Evolutionary conservation across 2,113 vertebrate species (phyloP), one percentile per base, ranked within the genome.

Genomic region (Synchiropus splendidus): DNA sequence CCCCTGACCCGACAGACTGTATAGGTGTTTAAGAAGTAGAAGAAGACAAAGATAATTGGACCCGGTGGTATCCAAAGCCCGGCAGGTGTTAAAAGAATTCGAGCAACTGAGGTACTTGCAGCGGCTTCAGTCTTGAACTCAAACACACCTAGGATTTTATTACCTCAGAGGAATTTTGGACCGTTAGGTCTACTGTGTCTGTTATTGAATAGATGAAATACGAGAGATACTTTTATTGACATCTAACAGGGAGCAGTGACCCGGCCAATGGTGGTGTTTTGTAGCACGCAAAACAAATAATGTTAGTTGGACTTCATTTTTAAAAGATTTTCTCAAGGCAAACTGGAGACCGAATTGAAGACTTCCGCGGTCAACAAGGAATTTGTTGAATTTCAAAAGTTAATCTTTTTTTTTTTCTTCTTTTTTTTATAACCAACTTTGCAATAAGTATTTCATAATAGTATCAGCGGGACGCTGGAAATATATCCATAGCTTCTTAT

Each of bases 1-100:
- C 70, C 62, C 58, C 72, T 81, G 78, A 79, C 80, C 80, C 62
- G 74, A 70, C 68, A 68, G 72, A 79, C 59, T 70, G 76, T 66
- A 64, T 68, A 72, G 74, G 72, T 73, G 69, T 68, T 83, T 79
- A 67, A 70, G 60, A 77, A 60, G 72, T 68, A 57, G 64, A 74
- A 68, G 70, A 51, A 79, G 74, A 67, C 69, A 44, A 51, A 56
- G 61, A 78, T 83, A 83, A 83, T 83, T 83, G 80, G 78, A 65
- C 80, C 80, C 74, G 57, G 62, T 77, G 67, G 80, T 79, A 81
- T 78, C 72, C 58, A 68, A 79, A 73, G 69, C 78, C 78, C 61
- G 42, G 69, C 73, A 79, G 76, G 76, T 77, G 72, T 67, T 71
- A 52, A 57, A 58, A 72, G 53, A 74, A 71, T 57, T 64, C 71